These are phyloP conservation scores for Heliconius aoede DNA, from an alignment of 2,888 invertebrate species.

Conservation along the genomic window DNA sequence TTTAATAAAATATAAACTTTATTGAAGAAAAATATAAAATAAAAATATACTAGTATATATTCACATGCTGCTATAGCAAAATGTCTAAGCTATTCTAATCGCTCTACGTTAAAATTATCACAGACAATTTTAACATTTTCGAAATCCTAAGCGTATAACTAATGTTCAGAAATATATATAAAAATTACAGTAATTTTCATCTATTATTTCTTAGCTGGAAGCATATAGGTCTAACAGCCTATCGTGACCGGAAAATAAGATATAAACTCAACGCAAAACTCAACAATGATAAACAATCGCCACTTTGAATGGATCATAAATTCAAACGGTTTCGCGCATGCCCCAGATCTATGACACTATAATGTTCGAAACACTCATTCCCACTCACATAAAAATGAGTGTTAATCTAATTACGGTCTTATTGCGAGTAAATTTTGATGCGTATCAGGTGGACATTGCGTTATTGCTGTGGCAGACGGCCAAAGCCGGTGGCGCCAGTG, in stretches of 20 bases:
- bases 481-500: constrained; percentile 74
- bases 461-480: constrained; percentile 73
- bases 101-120: too few species aligned
- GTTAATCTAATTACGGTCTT: constrained; percentile 30
- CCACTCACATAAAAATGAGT: constrained; percentile 32
- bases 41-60: too few species aligned
- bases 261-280: constrained; percentile 21
- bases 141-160: too few species aligned
- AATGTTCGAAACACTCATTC: constrained; percentile 30
- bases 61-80: background rate
- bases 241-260: constrained; percentile 25
- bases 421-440: constrained; percentile 62
- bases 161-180: background rate
- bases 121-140: too few species aligned
- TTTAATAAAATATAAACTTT: background rate
- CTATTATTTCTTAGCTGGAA: background rate
- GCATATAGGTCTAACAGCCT: background rate
- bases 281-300: constrained; percentile 33
- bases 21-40: too few species aligned
- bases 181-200: constrained; percentile 2
- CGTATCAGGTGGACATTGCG: constrained; percentile 63
- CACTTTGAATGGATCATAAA: constrained; percentile 36
- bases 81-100: background rate
- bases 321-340: constrained; percentile 26
- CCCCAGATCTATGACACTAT: constrained; percentile 34